A percentile compares a stretch with the other conserved stretches of the same genome.
Conservation (phyloP, 2,888 invertebrate genomes). For the Limnephilus auricula region DNA sequence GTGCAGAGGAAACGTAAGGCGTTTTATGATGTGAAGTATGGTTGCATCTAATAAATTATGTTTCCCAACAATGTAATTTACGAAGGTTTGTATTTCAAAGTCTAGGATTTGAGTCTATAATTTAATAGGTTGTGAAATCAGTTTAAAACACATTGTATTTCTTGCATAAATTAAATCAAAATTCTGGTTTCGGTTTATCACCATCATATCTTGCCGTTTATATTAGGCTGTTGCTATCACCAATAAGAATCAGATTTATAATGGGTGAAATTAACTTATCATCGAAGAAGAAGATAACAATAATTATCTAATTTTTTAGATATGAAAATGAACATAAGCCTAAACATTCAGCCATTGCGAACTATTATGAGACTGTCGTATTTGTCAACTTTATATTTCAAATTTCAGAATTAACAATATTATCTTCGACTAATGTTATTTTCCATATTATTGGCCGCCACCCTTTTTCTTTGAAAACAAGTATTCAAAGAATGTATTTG, state of each 20-base stretch:
- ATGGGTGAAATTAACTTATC: too few species aligned
- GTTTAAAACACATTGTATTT: neutral
- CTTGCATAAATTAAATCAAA: neutral
- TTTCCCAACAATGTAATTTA: neutral
- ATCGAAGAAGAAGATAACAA: too few species aligned
- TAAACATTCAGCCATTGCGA: too few species aligned
- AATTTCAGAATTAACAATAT: too few species aligned
- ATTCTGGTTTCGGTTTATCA: neutral
- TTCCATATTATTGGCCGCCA: too few species aligned
- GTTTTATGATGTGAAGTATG: neutral
- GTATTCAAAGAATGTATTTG: too few species aligned
- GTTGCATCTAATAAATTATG: neutral
- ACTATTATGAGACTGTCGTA: too few species aligned
- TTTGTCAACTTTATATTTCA: too few species aligned
- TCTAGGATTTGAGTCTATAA: neutral
- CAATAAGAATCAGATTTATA: neutral
- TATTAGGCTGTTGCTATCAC: neutral
- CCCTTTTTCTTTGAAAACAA: too few species aligned
- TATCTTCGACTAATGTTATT: too few species aligned
- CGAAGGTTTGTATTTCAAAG: neutral
- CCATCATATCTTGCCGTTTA: neutral
- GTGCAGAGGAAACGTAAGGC: neutral
- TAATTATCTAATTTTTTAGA: too few species aligned
- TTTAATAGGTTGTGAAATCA: neutral
- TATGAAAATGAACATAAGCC: too few species aligned